These are phyloP conservation scores for Toxotes lorentzi DNA, from an alignment of 2,797 vertebrate genomes.

Conservation along the genomic window DNA sequence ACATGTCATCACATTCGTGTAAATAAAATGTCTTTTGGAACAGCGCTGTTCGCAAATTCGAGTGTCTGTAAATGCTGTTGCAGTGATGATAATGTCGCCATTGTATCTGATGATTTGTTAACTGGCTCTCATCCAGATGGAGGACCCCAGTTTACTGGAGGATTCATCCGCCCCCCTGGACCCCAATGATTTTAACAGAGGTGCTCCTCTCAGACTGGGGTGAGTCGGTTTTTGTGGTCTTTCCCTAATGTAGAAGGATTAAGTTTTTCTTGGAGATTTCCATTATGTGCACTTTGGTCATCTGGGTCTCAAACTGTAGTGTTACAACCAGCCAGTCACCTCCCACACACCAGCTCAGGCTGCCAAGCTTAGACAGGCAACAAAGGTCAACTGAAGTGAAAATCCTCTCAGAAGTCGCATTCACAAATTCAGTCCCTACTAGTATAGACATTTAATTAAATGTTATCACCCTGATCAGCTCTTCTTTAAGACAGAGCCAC, in stretches of 20 bases:
- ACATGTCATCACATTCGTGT: neutral
- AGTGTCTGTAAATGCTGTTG: neutral
- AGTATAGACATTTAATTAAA: neutral
- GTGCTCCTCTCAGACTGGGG: constrained; percentile 93
- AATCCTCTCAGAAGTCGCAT: neutral
- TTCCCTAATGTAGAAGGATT: constrained; percentile 21
- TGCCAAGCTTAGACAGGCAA: neutral
- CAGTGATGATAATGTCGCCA: neutral
- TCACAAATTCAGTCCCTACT: neutral
- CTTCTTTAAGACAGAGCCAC: neutral
- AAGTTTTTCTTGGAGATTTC: constrained; percentile 21
- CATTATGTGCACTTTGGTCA: constrained; percentile 9
- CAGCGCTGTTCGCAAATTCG: neutral
- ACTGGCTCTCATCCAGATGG: constrained; percentile 89
- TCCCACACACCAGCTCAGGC: constrained; percentile 46
- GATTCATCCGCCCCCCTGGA: constrained; percentile 94
- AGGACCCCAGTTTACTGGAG: constrained; percentile 97
- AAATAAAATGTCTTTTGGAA: neutral
- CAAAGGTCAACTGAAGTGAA: constrained; percentile 11
- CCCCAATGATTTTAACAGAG: constrained; percentile 89
- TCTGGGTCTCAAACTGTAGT: constrained; percentile 30
- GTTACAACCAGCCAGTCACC: constrained; percentile 5
- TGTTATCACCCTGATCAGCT: neutral
- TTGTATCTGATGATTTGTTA: constrained; percentile 43
- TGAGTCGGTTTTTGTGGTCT: constrained; percentile 68